Base-by-base conservation (phyloP, 2,797 vertebrate genomes). In the Chlorospingus flavigularis region DNA sequence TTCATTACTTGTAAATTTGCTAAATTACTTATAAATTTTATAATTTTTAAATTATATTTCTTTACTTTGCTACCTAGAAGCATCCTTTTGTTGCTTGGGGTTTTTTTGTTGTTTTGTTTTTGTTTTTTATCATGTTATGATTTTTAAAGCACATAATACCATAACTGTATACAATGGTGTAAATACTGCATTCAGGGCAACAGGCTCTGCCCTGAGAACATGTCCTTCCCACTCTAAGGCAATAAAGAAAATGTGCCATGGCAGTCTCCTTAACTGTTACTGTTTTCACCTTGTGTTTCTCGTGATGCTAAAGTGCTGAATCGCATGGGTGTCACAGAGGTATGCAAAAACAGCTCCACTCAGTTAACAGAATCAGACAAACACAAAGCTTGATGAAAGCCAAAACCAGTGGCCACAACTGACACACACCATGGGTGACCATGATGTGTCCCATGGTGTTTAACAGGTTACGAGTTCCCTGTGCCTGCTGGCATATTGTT, bases 271-370 rank as follows among this genome's bases (percentile, higher is more conserved):
- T 65, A 60, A 48, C 25, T 13, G 11, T 30, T 73, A 54, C 13
- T 73, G 63, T 42, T 88, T 84, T 42, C 30, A 78, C 70, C n/a
- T 55, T 73, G 18, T 40, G 28, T 9, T 54, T 62, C 70, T 83
- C 47, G 43, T 4, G 2, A 8, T 45, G 15, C 10, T 45, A 24
- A 86, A 94, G 26, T 45, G 81, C 58, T 45, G 9, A 65, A 58
- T 30, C 4, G 0, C 6, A 1, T 13, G 11, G 15, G 3, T 31
- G 21, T 28, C 45, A 66, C 6, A 7, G 21, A 35, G 15, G 7
- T 53, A 28, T 20, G 17, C 0, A 0, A 72, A 65, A 77, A 17
- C 45, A 53, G 30, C 33, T 53, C 55, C 18, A 28, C 9, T 53
- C 58, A 6, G 11, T 35, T 28, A 47, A 40, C 23, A 60, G 51